A percentile compares a stretch with the other conserved stretches of the same genome.
These are phyloP conservation scores for Deladenus siricidicola DNA, from an alignment of 2,888 invertebrate genomes.

Conservation along the genomic window DNA sequence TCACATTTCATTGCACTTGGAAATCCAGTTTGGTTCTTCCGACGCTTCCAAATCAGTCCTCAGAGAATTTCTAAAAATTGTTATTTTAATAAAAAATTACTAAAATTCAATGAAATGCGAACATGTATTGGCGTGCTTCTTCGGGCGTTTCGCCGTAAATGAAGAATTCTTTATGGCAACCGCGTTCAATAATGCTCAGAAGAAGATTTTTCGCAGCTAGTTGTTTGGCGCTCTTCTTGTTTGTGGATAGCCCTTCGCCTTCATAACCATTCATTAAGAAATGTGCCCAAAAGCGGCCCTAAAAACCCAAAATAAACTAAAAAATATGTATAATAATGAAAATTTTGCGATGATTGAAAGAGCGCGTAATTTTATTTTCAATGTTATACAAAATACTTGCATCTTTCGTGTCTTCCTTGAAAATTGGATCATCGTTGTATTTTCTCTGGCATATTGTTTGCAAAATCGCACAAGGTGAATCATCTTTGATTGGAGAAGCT, in stretches of 20 bases:
- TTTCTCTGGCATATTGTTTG: not conserved
- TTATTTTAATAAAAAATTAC: no score
- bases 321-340: no score
- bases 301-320: no score
- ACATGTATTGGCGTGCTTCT: not conserved
- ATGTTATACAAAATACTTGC: not conserved
- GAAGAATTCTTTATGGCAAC: not conserved
- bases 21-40: not conserved
- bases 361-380: not conserved
- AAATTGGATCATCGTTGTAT: not conserved
- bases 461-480: not conserved
- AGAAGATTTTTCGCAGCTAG: slow-evolving; percentile 1
- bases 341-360: no score
- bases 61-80: not conserved
- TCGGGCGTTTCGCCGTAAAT: not conserved
- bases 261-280: not conserved
- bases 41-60: not conserved
- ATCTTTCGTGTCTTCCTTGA: not conserved
- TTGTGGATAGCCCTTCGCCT: not conserved
- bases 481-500: not conserved
- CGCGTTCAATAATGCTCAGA: slow-evolving; percentile 1
- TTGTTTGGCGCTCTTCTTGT: slow-evolving; percentile 8
- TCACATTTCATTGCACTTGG: not conserved
- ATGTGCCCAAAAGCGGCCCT: not conserved
- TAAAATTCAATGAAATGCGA: not conserved